A percentile compares a stretch with the other conserved stretches of the same genome.
These are phyloP conservation scores for Allolobophora icterica DNA, from an alignment of 2,888 invertebrate genomes.

Conservation along the genomic window DNA sequence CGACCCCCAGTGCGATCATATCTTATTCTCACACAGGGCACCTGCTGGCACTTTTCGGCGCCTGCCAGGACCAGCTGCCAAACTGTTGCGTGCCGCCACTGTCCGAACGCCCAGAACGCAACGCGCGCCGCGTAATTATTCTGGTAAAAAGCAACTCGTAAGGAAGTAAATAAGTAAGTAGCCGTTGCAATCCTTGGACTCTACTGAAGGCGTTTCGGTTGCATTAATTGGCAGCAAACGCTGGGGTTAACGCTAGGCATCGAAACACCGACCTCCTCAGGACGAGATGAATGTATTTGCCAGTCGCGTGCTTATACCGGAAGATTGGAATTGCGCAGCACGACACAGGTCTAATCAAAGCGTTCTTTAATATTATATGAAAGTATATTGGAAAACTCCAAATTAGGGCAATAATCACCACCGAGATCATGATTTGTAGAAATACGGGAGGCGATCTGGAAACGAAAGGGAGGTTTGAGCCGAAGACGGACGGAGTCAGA, in stretches of 20 bases:
- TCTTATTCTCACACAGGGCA: neutral
- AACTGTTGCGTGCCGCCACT: neutral
- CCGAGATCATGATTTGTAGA: conserved; percentile 3
- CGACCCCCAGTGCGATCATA: conserved; percentile 3
- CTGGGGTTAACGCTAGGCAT: neutral
- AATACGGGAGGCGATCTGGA: neutral
- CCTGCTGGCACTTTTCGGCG: neutral
- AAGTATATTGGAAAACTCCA: neutral
- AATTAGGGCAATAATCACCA: neutral
- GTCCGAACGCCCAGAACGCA: neutral
- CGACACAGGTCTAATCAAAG: neutral
- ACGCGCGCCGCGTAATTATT: conserved; percentile 10
- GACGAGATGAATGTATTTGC: neutral
- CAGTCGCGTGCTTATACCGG: neutral
- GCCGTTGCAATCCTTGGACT: neutral
- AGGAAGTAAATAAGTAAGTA: conserved; percentile 1
- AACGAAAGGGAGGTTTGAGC: neutral
- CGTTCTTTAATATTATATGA: conserved; percentile 5
- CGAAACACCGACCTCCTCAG: neutral
- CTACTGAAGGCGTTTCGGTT: neutral
- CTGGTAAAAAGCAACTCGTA: neutral
- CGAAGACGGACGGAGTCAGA: neutral
- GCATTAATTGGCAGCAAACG: conserved; percentile 17
- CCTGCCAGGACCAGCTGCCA: conserved; percentile 6
- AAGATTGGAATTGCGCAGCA: neutral